phyloP scores from a whole-genome alignment of 2,113 vertebrate genomes.

The Poecile atricapillus region DNA sequence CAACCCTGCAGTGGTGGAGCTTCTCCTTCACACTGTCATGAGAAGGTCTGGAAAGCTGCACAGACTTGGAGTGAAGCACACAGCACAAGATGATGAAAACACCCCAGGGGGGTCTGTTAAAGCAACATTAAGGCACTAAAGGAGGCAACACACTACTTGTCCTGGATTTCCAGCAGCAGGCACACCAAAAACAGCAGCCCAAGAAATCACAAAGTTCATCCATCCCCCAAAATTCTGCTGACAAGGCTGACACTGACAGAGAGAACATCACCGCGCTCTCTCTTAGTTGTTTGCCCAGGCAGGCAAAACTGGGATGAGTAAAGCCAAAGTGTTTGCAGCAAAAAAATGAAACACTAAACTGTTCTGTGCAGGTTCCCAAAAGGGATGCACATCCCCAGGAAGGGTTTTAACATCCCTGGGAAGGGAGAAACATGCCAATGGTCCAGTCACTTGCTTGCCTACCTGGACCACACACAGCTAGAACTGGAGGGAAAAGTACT shows the following conservation, averaged over 20 bases:
- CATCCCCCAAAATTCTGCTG: neutral
- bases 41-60: neutral
- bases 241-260: too few species aligned
- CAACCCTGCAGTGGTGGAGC: neutral
- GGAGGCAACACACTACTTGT: neutral
- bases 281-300: neutral
- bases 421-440: neutral
- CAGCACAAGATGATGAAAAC: neutral
- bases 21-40: neutral
- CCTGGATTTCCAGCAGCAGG: neutral
- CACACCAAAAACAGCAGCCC: neutral
- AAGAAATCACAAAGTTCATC: neutral
- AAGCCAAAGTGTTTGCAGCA: neutral
- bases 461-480: neutral
- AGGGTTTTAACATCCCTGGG: neutral
- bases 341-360: neutral
- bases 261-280: neutral
- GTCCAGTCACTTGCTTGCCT: neutral
- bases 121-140: neutral
- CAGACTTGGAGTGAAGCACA: neutral
- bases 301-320: neutral
- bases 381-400: fast-evolving
- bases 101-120: neutral
- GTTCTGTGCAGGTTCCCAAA: neutral
- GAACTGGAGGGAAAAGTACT: neutral